phyloP scores from a whole-genome alignment of 1,140 invertebrate species.

The Chelonus insularis region DNA sequence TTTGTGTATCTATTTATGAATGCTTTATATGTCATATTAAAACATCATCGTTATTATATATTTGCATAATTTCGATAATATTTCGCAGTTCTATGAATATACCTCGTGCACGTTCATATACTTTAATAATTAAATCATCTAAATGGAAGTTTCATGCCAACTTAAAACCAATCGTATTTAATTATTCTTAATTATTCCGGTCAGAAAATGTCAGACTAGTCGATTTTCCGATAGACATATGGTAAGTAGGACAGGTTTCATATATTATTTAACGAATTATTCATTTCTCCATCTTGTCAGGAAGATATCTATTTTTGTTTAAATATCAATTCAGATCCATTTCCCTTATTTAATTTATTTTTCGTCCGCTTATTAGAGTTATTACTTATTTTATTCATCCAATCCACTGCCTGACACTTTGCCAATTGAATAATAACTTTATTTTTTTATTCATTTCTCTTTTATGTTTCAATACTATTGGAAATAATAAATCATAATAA shows the following conservation, averaged over 20 bases:
- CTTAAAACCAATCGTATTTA: constrained; percentile 2
- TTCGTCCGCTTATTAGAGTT: too few species aligned
- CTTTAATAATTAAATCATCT: background rate
- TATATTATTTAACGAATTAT: constrained; percentile 5
- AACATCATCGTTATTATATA: background rate
- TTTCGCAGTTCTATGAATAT: background rate
- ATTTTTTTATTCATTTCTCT: too few species aligned
- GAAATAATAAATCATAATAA: too few species aligned
- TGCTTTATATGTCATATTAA: too few species aligned
- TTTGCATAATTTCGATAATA: background rate
- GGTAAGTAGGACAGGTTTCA: background rate
- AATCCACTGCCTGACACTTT: too few species aligned
- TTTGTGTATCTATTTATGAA: too few species aligned
- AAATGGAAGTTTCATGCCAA: constrained; percentile 2
- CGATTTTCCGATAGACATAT: constrained; percentile 10
- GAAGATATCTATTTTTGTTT: background rate
- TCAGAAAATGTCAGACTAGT: constrained; percentile 17
- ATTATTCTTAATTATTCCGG: constrained; percentile 12
- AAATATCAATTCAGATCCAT: background rate
- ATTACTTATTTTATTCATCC: too few species aligned
- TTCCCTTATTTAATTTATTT: background rate
- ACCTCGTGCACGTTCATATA: background rate
- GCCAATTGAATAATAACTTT: too few species aligned
- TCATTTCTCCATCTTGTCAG: constrained; percentile 3
- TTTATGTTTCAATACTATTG: too few species aligned